phyloP scores from a whole-genome alignment of 2,888 invertebrate species.

The Branchellion lobata region DNA sequence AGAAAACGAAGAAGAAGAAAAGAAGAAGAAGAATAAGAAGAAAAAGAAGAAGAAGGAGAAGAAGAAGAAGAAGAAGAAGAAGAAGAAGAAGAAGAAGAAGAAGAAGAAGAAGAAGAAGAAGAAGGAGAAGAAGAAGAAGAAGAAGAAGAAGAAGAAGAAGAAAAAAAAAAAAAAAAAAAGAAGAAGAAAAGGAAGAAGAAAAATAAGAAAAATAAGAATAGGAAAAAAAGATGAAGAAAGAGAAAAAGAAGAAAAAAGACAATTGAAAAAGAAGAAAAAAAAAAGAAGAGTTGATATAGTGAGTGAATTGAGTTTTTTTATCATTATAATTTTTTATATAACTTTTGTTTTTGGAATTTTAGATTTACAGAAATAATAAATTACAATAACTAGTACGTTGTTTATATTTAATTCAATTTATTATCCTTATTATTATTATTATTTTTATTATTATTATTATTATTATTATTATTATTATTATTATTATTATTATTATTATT shows the following conservation, averaged over 20 bases:
- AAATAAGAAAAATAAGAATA: no score
- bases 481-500: neutral
- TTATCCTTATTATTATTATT: neutral
- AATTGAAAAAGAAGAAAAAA: neutral
- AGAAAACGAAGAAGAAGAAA: neutral
- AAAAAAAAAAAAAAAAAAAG: constrained; percentile 45
- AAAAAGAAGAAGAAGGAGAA: neutral
- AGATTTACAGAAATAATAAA: no score
- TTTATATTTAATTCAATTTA: no score
- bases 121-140: neutral
- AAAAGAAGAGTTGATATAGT: no score
- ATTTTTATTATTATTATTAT: neutral
- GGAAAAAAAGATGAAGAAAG: no score
- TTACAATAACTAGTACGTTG: no score
- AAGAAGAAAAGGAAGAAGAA: neutral
- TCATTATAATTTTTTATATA: no score
- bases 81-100: neutral
- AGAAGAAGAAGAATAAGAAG: neutral
- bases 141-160: neutral
- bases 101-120: neutral
- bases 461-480: neutral
- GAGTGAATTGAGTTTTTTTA: no score
- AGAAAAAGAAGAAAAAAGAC: no score
- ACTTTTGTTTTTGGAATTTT: no score
- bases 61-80: neutral